Percentiles rank a stretch among this genome's conserved stretches.
Evolutionary conservation across 2,113 vertebrate species (phyloP).

Genomic region (Rhinopomastus cyanomelas): DNA sequence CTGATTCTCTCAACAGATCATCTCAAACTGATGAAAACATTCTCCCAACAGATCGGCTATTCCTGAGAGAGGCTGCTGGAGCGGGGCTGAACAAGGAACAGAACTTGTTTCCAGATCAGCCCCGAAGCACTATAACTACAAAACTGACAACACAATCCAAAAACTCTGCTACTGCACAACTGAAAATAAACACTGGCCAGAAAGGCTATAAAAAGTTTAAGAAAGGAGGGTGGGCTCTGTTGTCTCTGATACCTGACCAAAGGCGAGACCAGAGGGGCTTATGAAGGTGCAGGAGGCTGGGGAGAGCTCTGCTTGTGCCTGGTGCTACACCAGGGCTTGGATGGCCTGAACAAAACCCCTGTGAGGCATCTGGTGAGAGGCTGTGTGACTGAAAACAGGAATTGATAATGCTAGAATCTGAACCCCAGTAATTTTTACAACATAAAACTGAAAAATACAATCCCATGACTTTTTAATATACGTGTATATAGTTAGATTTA

Average conservation of each 20-base stretch:
- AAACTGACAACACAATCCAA: neutral
- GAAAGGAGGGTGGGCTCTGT: neutral
- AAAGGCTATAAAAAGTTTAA: neutral
- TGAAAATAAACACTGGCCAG: neutral
- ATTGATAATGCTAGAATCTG: neutral
- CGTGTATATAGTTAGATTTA: neutral
- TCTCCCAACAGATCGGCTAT: neutral
- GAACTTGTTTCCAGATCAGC: neutral
- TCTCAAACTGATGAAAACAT: too few relatives aligned
- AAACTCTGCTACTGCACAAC: neutral
- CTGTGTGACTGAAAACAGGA: neutral
- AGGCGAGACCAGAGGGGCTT: neutral
- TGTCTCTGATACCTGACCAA: neutral
- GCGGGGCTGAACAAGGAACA: accelerated
- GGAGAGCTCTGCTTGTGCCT: neutral
- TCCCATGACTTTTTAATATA: neutral
- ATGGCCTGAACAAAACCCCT: neutral
- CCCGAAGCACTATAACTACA: neutral
- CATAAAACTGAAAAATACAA: neutral
- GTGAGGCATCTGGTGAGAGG: neutral
- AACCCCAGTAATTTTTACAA: neutral
- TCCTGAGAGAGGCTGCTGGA: neutral
- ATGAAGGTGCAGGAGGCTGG: neutral
- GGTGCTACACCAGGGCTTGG: neutral
- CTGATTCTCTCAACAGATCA: neutral